Evolutionary conservation across 2,797 vertebrate species (phyloP).

Genomic region (Crax fasciolata): DNA sequence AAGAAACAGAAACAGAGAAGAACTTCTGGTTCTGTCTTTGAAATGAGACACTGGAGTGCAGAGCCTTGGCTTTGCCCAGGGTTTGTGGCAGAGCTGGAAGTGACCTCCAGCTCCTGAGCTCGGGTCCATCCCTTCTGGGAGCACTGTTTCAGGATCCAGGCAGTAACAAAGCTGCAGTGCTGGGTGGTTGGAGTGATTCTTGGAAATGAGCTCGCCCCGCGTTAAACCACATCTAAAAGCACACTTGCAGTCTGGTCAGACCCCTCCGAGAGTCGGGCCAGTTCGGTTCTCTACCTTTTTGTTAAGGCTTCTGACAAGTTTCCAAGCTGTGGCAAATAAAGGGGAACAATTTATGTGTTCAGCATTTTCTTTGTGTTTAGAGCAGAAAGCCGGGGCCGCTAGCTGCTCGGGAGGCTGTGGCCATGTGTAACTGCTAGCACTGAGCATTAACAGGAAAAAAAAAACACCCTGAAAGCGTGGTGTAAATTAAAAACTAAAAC

Average conservation of each 20-base stretch:
- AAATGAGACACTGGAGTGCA: neutral
- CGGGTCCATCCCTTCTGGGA: neutral
- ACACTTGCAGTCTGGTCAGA: neutral
- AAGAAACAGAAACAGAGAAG: neutral
- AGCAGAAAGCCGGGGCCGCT: neutral
- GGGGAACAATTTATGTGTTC: neutral
- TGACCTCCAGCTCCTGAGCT: neutral
- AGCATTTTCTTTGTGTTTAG: neutral
- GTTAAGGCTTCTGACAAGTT: neutral
- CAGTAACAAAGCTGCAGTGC: neutral
- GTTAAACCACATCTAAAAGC: neutral
- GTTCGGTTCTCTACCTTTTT: neutral
- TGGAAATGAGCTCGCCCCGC: neutral
- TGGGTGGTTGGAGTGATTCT: neutral
- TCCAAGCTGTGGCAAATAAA: neutral
- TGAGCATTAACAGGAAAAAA: neutral
- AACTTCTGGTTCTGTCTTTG: neutral
- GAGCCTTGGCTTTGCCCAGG: neutral
- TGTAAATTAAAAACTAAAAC: neutral
- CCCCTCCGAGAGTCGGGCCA: neutral
- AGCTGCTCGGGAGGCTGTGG: neutral
- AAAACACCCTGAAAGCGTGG: neutral
- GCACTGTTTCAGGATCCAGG: neutral
- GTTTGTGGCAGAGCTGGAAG: neutral
- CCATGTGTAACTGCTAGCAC: neutral